Evolutionary conservation across 1,140 invertebrate species (phyloP), one percentile per base, ranked within the genome.

Genomic region (Bombus difficillimus): DNA sequence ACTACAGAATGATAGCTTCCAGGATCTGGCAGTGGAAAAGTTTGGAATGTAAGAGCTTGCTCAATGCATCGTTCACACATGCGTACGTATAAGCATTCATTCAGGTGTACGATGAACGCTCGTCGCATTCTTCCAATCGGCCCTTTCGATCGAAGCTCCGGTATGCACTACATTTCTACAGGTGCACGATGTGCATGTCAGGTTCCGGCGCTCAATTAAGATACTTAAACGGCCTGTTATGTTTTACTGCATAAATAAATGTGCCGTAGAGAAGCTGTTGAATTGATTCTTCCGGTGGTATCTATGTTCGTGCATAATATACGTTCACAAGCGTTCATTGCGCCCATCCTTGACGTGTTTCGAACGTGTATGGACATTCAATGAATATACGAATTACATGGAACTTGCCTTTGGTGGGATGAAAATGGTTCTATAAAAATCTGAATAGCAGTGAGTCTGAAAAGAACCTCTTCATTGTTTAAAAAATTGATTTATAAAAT

Each of bases 271-370:
- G 73, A 83, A 83, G 62, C 62, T 32, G 81, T 76, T 83, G 53
- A 83, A 83, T 83, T 83, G 73, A 68, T 41, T 68, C 81, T 83
- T 83, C 81, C 81, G 81, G 72, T 75, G 39, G 41, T 82, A 59
- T 82, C 39, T 82, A n/a, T 9, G 80, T 57, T 75, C 59, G 25
- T 32, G 25, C 18, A 15, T 41, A 64, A 57, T 43, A n/a, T 64
- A n/a, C 5, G 71, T 43, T 32, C 43, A 5, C 34, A 47, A 10
- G 15, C 18, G 32, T n/a, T 39, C 34, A 12, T n/a, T 43, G 15
- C 34, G 66, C 10, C 12, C 57, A 41, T 72, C 37, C 41, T 34
- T 32, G 28, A 73, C n/a, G n/a, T 41, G 10, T 34, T 57, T 75
- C 25, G 4, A n/a, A 32, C 47, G 79, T 37, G 32, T 47, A 72